Conservation (phyloP, 2,797 vertebrate genomes). For the Rhinella marina region DNA sequence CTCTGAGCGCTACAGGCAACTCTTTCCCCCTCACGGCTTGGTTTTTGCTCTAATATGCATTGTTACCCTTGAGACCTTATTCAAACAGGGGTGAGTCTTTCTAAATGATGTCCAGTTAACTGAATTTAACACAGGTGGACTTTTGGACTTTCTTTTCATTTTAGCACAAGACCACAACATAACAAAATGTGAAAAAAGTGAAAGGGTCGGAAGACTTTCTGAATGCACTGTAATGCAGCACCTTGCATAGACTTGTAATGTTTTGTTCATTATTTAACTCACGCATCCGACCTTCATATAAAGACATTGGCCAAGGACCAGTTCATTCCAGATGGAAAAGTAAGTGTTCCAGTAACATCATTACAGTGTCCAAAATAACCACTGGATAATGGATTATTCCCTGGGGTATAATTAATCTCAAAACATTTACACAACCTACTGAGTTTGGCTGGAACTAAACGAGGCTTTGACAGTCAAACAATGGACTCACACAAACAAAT, state of each 20-base stretch:
- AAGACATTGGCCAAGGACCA: slow-evolving; percentile 36
- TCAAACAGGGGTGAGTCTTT: too few species aligned
- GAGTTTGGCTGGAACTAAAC: background rate
- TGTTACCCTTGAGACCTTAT: too few species aligned
- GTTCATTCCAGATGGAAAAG: slow-evolving; percentile 56
- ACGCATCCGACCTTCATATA: slow-evolving; percentile 34
- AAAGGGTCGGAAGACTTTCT: too few species aligned
- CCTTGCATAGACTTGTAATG: background rate
- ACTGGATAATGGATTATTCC: slow-evolving; percentile 49
- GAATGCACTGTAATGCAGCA: background rate
- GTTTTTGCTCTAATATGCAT: too few species aligned
- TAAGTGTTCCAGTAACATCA: slow-evolving; percentile 58
- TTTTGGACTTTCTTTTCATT: too few species aligned
- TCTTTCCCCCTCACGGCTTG: too few species aligned
- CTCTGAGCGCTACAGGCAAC: too few species aligned
- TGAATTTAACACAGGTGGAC: too few species aligned
- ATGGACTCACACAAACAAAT: slow-evolving; percentile 11
- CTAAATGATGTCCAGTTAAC: too few species aligned
- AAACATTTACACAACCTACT: slow-evolving; percentile 57
- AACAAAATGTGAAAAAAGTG: too few species aligned
- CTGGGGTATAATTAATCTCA: slow-evolving; percentile 42
- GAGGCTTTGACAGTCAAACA: slow-evolving; percentile 29
- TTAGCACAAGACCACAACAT: too few species aligned
- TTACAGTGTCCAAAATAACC: slow-evolving; percentile 54
- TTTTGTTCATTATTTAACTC: slow-evolving; percentile 28